Base-by-base conservation (phyloP, 2,113 vertebrate species). In the Tenebrosternarchus preto region DNA sequence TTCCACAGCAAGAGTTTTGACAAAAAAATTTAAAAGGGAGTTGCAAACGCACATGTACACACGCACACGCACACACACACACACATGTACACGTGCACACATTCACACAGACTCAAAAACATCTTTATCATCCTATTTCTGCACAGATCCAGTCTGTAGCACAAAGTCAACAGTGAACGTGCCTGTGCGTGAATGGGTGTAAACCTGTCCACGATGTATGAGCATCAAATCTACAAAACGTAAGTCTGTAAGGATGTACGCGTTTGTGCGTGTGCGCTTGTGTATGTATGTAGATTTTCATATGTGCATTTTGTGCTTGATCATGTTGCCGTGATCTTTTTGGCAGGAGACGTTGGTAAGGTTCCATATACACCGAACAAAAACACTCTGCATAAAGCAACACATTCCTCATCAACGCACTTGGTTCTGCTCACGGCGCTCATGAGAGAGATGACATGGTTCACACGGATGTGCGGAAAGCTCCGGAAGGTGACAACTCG, bases 291-390 rank as follows among this genome's bases (percentile, higher is more conserved):
- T 15, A 39, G 59, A 36, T 59, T 50, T 63, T 1, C 53, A 55
- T 11, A 56, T 50, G 33, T 78, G 76, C 46, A 25, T 39, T 78
- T 78, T 78, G 81, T 68, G 63, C 79, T 80, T 74, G 61, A 68
- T 57, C 50, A 17, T 67, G 61, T 17, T 25, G 59, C 16, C 36
- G 59, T 73, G 43, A 43, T n/a, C 43, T 67, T 56, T 64, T 66
- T 82, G 57, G 73, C 29, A 33, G 39, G 59, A 73, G 27, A 29
- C 60, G 77, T 46, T 8, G 11, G 19, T 50, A 56, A 56, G 43
- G 9, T 22, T 22, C 43, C 15, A 12, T 50, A 4, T 36, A 50
- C 43, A 15, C 43, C 15, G 43, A 50, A 50, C 43, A 50, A 9
- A 50, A 50, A 50, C 43, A 50, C 11, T 12, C 43, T 50, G 15